phyloP scores from a whole-genome alignment of 2,888 invertebrate genomes.

The Temnothorax ravouxi region DNA sequence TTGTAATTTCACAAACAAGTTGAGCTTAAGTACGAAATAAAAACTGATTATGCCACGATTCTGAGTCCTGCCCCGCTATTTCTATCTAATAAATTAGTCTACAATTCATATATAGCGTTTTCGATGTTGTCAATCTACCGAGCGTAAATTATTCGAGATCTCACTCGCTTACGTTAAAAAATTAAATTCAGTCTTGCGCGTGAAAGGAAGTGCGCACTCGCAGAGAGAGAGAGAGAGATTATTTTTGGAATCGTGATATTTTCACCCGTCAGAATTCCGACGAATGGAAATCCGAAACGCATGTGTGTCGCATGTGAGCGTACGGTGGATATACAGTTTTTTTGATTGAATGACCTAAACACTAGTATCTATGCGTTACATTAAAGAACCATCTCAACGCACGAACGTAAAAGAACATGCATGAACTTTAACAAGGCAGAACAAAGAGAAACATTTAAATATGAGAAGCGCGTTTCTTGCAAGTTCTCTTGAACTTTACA shows the following conservation, averaged over 20 bases:
- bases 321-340: conserved; percentile 58
- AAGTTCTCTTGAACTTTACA: conserved; percentile 53
- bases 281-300: conserved; percentile 5
- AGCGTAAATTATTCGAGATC: conserved; percentile 5
- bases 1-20: conserved; percentile 76
- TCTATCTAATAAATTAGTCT: conserved; percentile 55
- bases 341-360: conserved; percentile 50
- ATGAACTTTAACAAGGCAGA: conserved; percentile 35
- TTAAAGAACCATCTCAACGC: conserved; percentile 30
- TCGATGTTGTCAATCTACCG: background rate
- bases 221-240: conserved; percentile 19
- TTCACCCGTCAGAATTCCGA: background rate
- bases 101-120: conserved; percentile 37
- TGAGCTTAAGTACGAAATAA: conserved; percentile 72
- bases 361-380: conserved; percentile 60
- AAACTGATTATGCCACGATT: conserved; percentile 66
- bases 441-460: conserved; percentile 49
- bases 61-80: conserved; percentile 53
- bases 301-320: conserved; percentile 23
- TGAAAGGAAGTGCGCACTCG: conserved; percentile 49
- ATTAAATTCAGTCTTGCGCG: conserved; percentile 71
- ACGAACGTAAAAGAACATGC: conserved; percentile 48
- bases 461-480: conserved; percentile 61
- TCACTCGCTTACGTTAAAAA: conserved; percentile 44
- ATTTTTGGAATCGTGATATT: background rate